These are phyloP conservation scores for Drosophila lacertosa DNA, from an alignment of 1,140 invertebrate species.

Conservation along the genomic window DNA sequence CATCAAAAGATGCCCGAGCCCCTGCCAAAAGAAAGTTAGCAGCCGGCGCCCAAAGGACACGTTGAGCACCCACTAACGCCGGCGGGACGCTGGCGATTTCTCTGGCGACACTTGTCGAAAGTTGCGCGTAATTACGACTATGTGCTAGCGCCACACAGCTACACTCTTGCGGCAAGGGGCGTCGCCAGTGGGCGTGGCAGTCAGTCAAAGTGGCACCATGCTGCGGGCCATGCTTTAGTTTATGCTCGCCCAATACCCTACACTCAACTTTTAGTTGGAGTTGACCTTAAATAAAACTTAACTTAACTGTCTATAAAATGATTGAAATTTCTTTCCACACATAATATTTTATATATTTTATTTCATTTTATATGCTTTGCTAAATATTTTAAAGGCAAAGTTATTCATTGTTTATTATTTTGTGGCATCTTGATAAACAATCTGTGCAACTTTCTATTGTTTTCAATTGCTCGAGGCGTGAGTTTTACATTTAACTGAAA, in stretches of 20 bases:
- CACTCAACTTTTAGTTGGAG: background rate
- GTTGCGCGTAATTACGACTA: conserved; percentile 78
- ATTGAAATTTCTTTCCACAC: background rate
- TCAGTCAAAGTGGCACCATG: conserved; percentile 38
- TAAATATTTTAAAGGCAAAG: background rate
- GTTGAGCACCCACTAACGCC: conserved; percentile 36
- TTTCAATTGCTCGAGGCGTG: background rate
- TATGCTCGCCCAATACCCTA: conserved; percentile 23
- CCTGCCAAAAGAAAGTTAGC: conserved; percentile 52
- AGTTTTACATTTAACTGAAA: background rate
- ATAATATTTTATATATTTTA: no score
- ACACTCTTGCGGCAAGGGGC: conserved; percentile 15
- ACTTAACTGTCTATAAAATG: no score
- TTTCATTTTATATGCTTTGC: background rate
- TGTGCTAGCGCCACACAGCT: conserved; percentile 31
- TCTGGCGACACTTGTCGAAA: conserved; percentile 77
- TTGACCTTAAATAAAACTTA: background rate
- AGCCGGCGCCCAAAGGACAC: conserved; percentile 35
- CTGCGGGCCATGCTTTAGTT: conserved; percentile 37
- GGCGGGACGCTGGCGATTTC: conserved; percentile 61
- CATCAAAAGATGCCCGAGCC: conserved; percentile 41
- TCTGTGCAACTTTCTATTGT: background rate
- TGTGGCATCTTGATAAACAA: background rate
- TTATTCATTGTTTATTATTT: background rate
- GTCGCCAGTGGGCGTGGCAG: conserved; percentile 14